Evolutionary conservation across 2,797 vertebrate species (phyloP).

Genomic region (Geotrypetes seraphini): DNA sequence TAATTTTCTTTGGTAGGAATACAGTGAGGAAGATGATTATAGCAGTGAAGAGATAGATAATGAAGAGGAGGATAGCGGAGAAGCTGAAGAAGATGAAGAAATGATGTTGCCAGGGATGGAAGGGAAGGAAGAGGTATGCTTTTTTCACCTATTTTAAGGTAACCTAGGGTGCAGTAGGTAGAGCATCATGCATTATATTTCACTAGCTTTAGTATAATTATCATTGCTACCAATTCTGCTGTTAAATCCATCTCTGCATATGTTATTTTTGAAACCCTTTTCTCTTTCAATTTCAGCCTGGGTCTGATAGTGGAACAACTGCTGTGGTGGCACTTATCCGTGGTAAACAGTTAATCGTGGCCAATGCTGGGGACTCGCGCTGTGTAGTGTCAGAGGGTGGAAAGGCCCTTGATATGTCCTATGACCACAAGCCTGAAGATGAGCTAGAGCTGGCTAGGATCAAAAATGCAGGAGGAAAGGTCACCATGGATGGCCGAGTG

Average conservation of each 20-base stretch:
- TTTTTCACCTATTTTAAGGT: too few species aligned
- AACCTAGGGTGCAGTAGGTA: not conserved
- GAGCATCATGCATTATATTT: too few species aligned
- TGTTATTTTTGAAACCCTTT: too few species aligned
- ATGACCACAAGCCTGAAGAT: conserved; percentile 95
- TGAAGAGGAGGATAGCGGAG: conserved; percentile 76
- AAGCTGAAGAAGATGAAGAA: conserved; percentile 62
- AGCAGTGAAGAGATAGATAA: conserved; percentile 65
- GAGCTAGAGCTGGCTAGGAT: conserved; percentile 90
- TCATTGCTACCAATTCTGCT: too few species aligned
- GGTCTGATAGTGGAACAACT: conserved; percentile 93
- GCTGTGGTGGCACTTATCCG: conserved; percentile 90
- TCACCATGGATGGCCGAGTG: conserved; percentile 94
- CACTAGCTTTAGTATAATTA: too few species aligned
- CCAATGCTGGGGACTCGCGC: conserved; percentile 93
- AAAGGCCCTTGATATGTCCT: conserved; percentile 93
- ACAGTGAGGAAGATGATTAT: conserved; percentile 77
- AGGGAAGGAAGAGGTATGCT: conserved; percentile 88
- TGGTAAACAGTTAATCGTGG: conserved; percentile 92
- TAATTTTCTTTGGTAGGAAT: conserved; percentile 62
- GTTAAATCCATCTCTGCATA: too few species aligned
- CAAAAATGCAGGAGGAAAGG: conserved; percentile 94
- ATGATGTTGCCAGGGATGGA: conserved; percentile 96
- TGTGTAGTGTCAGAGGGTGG: conserved; percentile 90
- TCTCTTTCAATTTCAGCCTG: too few species aligned